These are phyloP conservation scores for Pollimyrus isidori DNA, from an alignment of 2,113 vertebrate genomes.

Conservation along the genomic window DNA sequence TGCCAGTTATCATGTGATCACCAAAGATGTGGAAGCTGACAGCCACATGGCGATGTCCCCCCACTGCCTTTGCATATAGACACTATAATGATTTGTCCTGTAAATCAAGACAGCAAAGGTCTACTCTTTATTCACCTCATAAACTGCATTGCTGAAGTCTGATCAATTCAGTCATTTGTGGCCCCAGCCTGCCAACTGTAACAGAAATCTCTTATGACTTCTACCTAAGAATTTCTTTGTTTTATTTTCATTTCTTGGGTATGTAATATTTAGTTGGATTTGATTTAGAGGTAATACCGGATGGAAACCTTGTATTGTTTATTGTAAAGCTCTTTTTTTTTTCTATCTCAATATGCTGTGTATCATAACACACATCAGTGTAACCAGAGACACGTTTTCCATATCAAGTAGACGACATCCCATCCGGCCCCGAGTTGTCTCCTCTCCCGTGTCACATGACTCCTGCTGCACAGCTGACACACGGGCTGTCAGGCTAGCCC, in stretches of 20 bases:
- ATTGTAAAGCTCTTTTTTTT: background rate
- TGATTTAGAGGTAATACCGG: background rate
- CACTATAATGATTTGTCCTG: background rate
- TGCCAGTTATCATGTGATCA: background rate
- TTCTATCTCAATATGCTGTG: background rate
- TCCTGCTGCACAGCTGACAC: constrained; percentile 17
- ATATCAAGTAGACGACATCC: constrained; percentile 41
- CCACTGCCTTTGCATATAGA: background rate
- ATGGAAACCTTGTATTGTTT: background rate
- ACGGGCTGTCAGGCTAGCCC: constrained; percentile 30
- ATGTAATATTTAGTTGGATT: background rate
- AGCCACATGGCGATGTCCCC: background rate
- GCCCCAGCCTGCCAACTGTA: background rate
- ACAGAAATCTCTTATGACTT: background rate
- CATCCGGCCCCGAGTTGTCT: constrained; percentile 34
- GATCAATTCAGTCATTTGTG: background rate
- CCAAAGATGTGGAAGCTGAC: background rate
- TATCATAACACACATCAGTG: constrained; percentile 17
- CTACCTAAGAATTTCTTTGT: background rate
- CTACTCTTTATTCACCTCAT: background rate
- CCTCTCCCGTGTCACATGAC: constrained; percentile 31
- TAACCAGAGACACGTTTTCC: constrained; percentile 35
- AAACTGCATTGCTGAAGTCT: background rate
- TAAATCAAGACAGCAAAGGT: background rate
- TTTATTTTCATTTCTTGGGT: background rate